Percentiles rank a stretch among this genome's conserved stretches.
These are phyloP conservation scores for Salvelinus alpinus DNA, from an alignment of 2,113 vertebrate genomes.

Conservation along the genomic window DNA sequence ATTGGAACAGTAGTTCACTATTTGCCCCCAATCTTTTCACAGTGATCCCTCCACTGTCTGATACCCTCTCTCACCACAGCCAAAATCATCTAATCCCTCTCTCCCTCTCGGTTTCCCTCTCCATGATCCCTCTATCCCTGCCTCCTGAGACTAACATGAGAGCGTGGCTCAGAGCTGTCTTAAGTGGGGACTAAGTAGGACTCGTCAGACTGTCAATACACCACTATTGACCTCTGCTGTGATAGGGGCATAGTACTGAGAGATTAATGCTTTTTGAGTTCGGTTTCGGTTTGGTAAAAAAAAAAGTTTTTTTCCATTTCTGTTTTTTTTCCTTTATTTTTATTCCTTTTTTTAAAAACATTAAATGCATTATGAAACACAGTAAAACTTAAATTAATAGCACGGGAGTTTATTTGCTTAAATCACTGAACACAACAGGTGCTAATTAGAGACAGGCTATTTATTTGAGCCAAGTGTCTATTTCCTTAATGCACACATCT, in stretches of 20 bases:
- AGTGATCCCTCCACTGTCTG: neutral
- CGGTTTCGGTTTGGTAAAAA: too few relatives aligned
- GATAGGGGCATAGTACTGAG: conserved; percentile 1
- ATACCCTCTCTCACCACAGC: neutral
- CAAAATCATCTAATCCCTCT: neutral
- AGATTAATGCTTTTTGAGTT: too few relatives aligned
- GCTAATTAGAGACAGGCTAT: too few relatives aligned
- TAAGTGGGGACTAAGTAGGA: conserved; percentile 65
- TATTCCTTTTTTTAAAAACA: too few relatives aligned
- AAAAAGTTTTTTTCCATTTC: too few relatives aligned
- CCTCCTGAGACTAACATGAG: conserved; percentile 56
- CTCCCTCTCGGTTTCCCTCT: neutral
- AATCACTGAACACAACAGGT: too few relatives aligned
- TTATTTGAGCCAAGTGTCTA: too few relatives aligned
- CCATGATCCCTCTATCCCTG: conserved; percentile 27
- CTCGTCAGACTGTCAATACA: conserved; percentile 77
- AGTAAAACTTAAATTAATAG: too few relatives aligned
- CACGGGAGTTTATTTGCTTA: too few relatives aligned
- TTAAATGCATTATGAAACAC: too few relatives aligned
- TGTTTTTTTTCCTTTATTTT: too few relatives aligned
- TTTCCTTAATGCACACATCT: too few relatives aligned
- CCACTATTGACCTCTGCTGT: conserved; percentile 57
- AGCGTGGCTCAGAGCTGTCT: conserved; percentile 45
- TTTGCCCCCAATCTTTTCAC: neutral
- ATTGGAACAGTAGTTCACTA: neutral